These are phyloP conservation scores for Branchipolynoe longqiensis DNA, from an alignment of 2,888 invertebrate species.

Conservation along the genomic window DNA sequence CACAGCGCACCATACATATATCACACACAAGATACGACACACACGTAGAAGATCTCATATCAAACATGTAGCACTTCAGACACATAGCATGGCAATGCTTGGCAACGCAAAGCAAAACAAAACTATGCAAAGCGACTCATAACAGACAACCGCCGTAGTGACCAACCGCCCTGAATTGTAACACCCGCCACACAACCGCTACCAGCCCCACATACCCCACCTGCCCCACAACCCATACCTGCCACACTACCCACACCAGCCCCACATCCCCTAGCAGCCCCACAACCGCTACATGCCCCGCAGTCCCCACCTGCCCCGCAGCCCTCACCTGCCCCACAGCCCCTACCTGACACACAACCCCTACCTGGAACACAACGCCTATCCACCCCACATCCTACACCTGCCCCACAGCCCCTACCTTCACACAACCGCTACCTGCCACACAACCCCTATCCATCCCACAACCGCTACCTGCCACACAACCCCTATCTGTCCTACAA, in stretches of 20 bases:
- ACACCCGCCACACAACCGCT: too few species aligned
- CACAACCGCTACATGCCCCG: neutral
- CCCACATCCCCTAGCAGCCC: neutral
- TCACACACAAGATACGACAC: too few species aligned
- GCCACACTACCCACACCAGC: neutral
- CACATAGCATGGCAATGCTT: too few species aligned
- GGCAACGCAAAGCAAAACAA: too few species aligned
- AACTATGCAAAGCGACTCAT: too few species aligned
- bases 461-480: neutral
- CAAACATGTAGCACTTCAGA: too few species aligned
- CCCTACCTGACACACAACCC: neutral
- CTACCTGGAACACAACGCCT: neutral
- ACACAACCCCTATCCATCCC: neutral
- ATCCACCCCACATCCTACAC: neutral
- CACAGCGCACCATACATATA: too few species aligned
- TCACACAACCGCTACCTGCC: too few species aligned
- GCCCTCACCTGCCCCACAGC: neutral
- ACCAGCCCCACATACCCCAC: neutral
- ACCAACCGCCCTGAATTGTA: too few species aligned
- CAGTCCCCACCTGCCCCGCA: neutral
- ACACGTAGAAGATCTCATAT: too few species aligned
- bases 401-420: neutral
- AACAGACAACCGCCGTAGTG: too few species aligned
- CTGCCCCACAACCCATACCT: neutral
- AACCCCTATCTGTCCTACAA: neutral